Base-by-base conservation (phyloP, 2,888 invertebrate species). In the Meiosimyza decipiens region DNA sequence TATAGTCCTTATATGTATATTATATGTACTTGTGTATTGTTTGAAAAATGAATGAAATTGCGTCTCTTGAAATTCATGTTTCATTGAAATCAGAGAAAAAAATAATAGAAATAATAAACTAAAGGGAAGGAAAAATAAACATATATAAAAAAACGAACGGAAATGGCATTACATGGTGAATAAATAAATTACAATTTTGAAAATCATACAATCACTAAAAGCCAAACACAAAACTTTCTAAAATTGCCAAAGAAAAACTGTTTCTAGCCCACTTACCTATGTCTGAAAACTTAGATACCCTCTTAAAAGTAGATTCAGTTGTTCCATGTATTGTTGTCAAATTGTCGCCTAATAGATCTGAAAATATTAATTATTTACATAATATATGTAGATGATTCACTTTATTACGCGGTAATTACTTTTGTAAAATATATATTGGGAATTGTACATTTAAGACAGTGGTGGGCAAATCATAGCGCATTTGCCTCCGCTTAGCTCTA, bases 261-360 rank as follows among this genome's bases (percentile, higher is more conserved):
- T 74, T 62, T 51, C 60, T 3, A 57, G 6, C 9, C 2, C 72
- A 83, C 84, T 85, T 80, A 84, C 84, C 85, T 79, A 82, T 78
- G 75, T 79, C 82, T 60, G 84, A 81, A 81, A 82, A 82, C 78
- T 81, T 81, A 78, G 84, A 78, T 60, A 82, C 81, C 47, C 84
- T 82, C 75, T 84, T 84, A 73, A 84, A 81, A 50, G 77, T 80
- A 66, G 84, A 82, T 78, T 84, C 85, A 65, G 82, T 81, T 67
- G 84, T 84, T 73, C 79, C 79, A 67, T 84, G 85, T 71, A 85
- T 74, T 22, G 84, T 84, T 67, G 78, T 83, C 65, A 85, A 78
- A 71, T 81, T 83, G 76, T 84, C 85, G 68, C 78, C 75, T 47
- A 84, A 76, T 75, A 80, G 80, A 79, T 80, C 84, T 84, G 59